Evolutionary conservation across 1,140 invertebrate species (phyloP), one percentile per base, ranked within the genome.

Genomic region (Drosophila ironensis): DNA sequence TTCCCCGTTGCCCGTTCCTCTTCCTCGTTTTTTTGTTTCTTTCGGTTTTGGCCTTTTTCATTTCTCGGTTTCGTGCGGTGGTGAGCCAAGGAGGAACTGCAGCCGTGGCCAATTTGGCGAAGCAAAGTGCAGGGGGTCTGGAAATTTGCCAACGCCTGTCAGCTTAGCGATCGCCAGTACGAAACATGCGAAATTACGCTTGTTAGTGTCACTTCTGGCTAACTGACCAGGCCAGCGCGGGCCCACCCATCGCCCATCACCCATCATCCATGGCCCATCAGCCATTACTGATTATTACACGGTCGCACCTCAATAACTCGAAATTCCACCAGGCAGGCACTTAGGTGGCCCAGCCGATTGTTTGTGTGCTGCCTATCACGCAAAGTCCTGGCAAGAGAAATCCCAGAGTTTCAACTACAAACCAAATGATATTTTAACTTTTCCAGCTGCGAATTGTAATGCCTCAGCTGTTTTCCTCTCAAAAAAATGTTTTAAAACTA

Each of bases 101-200:
- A 77, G 73, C 69, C 74, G 73, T 78, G 78, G 77, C 80, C 74
- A 81, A 81, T 72, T 81, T 61, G 76, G 47, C 66, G 69, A 25
- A 33, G 64, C 48, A 16, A 67, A 41, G 51, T 69, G 52, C 63
- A 68, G 64, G 56, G 30, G 52, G 51, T 35, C 30, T 6, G 66
- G 60, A 87, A 87, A 87, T 88, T 88, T 84, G 84, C 84, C 84
- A 88, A 88, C 84, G 84, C 84, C 74, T 88, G 84, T 88, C 84
- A 88, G 71, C 84, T 86, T 86, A 86, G 74, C 63, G 66, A 57
- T 50, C 66, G 66, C 67, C 73, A 61, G 73, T 60, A 68, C 44
- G 73, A 35, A 88, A 88, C 78, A 84, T 88, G 84, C 86, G 84
- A 88, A 84, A 87, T 75, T 87, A 78, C 77, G 77, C 84, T 87